Percentiles rank a stretch among this genome's conserved stretches.
Evolutionary conservation across 2,113 vertebrate genomes (phyloP).

Genomic region (Beaufortia kweichowensis): DNA sequence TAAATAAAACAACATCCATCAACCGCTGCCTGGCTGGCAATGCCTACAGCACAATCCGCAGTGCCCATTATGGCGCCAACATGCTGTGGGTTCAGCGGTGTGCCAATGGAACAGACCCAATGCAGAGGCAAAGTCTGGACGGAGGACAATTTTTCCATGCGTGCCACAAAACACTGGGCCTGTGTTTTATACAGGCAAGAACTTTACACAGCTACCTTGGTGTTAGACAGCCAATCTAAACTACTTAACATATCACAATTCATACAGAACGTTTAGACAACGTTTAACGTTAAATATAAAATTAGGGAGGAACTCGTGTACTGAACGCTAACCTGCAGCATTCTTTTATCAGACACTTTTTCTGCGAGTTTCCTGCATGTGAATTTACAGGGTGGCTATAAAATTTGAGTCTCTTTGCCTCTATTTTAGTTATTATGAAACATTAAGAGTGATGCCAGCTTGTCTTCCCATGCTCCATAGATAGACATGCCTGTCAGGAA

Average conservation of each 20-base stretch:
- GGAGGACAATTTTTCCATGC: background rate
- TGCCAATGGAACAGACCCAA: constrained; percentile 7
- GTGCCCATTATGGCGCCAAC: constrained; percentile 6
- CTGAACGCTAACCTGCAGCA: too few species aligned
- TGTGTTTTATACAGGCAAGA: background rate
- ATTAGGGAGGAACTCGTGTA: too few species aligned
- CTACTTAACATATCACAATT: too few species aligned
- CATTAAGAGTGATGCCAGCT: constrained; percentile 15
- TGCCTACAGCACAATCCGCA: constrained; percentile 15
- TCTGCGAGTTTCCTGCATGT: background rate
- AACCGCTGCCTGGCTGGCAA: constrained; percentile 19
- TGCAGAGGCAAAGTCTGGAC: background rate
- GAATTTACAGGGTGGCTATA: background rate
- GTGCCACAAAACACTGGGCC: background rate
- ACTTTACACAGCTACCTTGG: background rate
- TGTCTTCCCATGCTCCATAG: constrained; percentile 13
- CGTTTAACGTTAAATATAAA: too few species aligned
- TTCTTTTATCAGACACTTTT: too few species aligned
- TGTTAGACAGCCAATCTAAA: too few species aligned
- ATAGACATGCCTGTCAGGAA: constrained; percentile 15
- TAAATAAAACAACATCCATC: constrained; percentile 40
- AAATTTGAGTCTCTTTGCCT: background rate
- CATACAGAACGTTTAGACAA: too few species aligned
- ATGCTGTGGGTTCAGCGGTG: constrained; percentile 7
- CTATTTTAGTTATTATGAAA: background rate